These are phyloP conservation scores for Hassar affinis DNA, from an alignment of 2,113 vertebrate genomes.

Conservation along the genomic window DNA sequence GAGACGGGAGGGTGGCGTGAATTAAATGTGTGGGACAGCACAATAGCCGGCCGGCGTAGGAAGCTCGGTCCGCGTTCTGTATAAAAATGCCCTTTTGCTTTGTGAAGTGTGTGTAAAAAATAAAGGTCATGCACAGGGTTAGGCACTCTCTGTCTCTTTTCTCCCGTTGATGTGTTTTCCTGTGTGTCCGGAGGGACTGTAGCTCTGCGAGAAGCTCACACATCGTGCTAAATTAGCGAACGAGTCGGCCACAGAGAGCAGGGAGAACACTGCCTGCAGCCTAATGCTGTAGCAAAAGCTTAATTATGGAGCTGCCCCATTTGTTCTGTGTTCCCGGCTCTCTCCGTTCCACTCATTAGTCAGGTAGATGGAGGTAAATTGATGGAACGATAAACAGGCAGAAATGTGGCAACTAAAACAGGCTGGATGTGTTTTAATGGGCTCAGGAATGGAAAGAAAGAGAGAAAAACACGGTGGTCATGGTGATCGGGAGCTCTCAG, in stretches of 20 bases:
- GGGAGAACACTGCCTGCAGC: conserved; percentile 9
- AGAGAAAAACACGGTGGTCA: conserved; percentile 9
- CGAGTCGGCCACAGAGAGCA: conserved; percentile 20
- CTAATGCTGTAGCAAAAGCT: conserved; percentile 31
- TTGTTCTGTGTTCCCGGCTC: conserved; percentile 41
- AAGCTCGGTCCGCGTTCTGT: not conserved
- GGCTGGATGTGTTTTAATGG: conserved; percentile 36
- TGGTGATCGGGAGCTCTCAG: conserved; percentile 12
- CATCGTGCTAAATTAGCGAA: not conserved
- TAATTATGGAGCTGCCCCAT: conserved; percentile 49
- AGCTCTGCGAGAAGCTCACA: conserved; percentile 1
- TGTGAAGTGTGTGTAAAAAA: conserved; percentile 24
- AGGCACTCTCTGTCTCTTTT: not conserved
- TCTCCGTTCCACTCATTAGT: conserved; percentile 45
- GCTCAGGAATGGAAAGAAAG: conserved; percentile 3
- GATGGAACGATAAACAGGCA: conserved; percentile 48
- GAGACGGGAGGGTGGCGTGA: conserved; percentile 27
- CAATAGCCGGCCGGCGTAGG: conserved; percentile 23
- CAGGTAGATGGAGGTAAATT: conserved; percentile 52
- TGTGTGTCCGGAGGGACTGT: not conserved
- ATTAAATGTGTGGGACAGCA: conserved; percentile 48
- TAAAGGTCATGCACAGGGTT: conserved; percentile 14
- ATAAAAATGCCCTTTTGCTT: not conserved
- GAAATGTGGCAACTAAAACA: conserved; percentile 43
- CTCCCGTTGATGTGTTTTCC: conserved; percentile 15